Evolutionary conservation across 2,797 vertebrate species (phyloP).

Genomic region (Muscicapa comitata): DNA sequence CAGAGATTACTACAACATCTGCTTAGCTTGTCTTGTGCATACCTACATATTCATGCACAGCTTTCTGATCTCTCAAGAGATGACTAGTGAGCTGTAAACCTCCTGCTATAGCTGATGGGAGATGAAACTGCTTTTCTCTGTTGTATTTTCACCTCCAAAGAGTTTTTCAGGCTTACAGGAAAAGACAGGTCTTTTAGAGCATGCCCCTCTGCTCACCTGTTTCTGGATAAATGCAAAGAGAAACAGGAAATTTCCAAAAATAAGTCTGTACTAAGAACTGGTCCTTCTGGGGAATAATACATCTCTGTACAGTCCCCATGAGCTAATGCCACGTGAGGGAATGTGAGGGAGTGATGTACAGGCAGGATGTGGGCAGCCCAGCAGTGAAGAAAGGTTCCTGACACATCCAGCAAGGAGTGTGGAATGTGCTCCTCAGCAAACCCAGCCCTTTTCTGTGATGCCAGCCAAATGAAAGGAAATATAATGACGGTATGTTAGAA

Average conservation of each 20-base stretch:
- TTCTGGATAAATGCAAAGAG: not conserved
- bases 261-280: not conserved
- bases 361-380: not conserved
- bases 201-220: not conserved
- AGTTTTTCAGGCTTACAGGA: not conserved
- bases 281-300: not conserved
- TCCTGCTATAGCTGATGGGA: slow-evolving; percentile 40
- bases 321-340: not conserved
- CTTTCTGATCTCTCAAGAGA: slow-evolving; percentile 71
- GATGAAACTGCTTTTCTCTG: not conserved
- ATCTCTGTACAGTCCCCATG: not conserved
- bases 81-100: slow-evolving; percentile 49
- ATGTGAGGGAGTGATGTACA: not conserved
- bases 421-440: not conserved
- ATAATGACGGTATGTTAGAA: not conserved
- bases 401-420: not conserved
- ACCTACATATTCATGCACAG: slow-evolving; percentile 79
- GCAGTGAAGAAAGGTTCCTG: not conserved
- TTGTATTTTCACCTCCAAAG: not conserved
- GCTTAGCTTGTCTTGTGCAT: slow-evolving; percentile 62
- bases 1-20: slow-evolving; percentile 73
- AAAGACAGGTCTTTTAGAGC: not conserved
- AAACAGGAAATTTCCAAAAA: not conserved
- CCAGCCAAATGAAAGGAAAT: not conserved
- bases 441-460: not conserved